These are phyloP conservation scores for Lampropteryx suffumata DNA, from an alignment of 2,888 invertebrate genomes.

Conservation along the genomic window DNA sequence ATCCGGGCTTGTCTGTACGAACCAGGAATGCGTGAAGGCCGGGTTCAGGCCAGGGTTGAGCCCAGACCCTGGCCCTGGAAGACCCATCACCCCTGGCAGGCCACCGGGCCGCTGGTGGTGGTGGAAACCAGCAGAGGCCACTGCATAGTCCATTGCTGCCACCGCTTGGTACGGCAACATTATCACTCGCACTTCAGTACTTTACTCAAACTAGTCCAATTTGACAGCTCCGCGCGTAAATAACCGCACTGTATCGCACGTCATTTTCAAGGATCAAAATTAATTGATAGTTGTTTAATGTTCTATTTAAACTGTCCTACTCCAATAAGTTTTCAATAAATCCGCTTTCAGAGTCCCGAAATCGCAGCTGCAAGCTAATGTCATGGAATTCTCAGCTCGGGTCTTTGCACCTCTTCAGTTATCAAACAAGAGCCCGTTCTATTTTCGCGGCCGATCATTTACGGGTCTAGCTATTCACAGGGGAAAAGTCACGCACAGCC, in stretches of 20 bases:
- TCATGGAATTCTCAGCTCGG: slow-evolving; percentile 22
- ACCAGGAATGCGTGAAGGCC: slow-evolving; percentile 97
- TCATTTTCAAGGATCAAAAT: slow-evolving; percentile 51
- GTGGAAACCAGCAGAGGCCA: slow-evolving; percentile 78
- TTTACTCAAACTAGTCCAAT: slow-evolving; percentile 44
- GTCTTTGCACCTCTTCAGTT: slow-evolving; percentile 54
- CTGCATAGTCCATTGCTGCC: slow-evolving; percentile 94
- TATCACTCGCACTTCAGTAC: slow-evolving; percentile 53
- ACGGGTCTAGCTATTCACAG: slow-evolving; percentile 74
- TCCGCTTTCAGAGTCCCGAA: slow-evolving; percentile 20
- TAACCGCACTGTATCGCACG: slow-evolving; percentile 49
- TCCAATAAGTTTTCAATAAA: background rate
- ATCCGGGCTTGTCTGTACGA: slow-evolving; percentile 94
- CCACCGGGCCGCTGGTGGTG: slow-evolving; percentile 80
- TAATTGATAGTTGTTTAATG: slow-evolving; percentile 40
- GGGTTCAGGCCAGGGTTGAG: slow-evolving; percentile 83
- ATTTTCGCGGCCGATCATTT: slow-evolving; percentile 73
- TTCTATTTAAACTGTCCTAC: slow-evolving; percentile 13
- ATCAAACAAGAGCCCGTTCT: slow-evolving; percentile 71
- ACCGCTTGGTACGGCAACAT: slow-evolving; percentile 95
- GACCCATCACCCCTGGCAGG: slow-evolving; percentile 82
- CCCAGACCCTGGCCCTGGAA: slow-evolving; percentile 77
- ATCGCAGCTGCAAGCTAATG: slow-evolving; percentile 11
- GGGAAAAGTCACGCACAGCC: slow-evolving; percentile 83
- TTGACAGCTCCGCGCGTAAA: slow-evolving; percentile 40